Percentiles rank a stretch among this genome's conserved stretches.
phyloP scores from a whole-genome alignment of 2,113 vertebrate genomes.

The Cygnus buccinator region DNA sequence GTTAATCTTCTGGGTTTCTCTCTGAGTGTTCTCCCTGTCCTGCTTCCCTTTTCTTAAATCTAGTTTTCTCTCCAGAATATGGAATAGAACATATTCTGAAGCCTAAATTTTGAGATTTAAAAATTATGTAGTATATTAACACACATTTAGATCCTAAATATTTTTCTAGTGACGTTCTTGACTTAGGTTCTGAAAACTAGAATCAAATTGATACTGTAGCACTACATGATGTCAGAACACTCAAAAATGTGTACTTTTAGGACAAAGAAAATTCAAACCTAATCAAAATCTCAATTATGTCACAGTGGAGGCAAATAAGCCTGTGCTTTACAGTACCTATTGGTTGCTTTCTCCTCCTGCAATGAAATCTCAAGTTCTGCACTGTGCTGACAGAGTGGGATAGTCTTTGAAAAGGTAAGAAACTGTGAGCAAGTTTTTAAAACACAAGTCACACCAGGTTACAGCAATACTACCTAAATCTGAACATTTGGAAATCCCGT shows the following conservation, averaged over 20 bases:
- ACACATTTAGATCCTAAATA: not conserved
- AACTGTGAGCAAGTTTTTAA: not conserved
- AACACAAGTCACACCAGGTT: not conserved
- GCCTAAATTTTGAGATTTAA: not conserved
- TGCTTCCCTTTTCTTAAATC: not conserved
- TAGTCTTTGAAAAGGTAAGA: not conserved
- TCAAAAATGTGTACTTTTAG: not conserved
- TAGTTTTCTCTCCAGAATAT: not conserved
- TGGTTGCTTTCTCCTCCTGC: not conserved
- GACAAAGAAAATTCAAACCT: not conserved
- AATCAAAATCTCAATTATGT: not conserved
- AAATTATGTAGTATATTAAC: not conserved
- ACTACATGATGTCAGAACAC: not conserved
- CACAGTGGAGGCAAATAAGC: not conserved
- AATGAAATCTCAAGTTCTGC: not conserved
- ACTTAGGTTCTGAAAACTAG: not conserved
- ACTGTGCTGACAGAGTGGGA: not conserved
- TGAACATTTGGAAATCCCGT: not conserved
- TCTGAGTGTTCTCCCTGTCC: not conserved
- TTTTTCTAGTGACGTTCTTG: not conserved
- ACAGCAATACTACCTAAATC: not conserved
- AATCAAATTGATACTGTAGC: not conserved
- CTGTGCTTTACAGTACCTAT: not conserved
- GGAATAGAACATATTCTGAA: not conserved
- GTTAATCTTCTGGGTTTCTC: not conserved